Evolutionary conservation across 2,797 vertebrate species (phyloP).

Genomic region (Denticeps clupeoides): DNA sequence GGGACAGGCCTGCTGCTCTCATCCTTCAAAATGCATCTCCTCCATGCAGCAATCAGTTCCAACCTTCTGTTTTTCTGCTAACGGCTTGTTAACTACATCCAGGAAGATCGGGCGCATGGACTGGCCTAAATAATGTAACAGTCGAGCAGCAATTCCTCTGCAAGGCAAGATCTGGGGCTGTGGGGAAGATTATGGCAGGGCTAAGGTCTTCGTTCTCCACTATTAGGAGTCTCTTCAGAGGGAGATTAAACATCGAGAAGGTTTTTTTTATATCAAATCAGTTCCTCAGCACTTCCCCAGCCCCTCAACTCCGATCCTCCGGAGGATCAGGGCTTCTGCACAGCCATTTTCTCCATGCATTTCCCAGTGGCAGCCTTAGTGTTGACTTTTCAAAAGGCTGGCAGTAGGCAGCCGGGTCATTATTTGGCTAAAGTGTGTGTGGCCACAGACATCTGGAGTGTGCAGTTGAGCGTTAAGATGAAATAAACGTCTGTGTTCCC

Average conservation of each 20-base stretch:
- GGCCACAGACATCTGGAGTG: too few relatives aligned
- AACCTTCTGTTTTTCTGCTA: not conserved
- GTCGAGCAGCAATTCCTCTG: constrained; percentile 2
- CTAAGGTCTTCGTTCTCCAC: not conserved
- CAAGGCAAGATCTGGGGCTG: too few relatives aligned
- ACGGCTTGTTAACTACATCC: constrained; percentile 6
- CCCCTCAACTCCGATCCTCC: not conserved
- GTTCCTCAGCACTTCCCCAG: not conserved
- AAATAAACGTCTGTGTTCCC: too few relatives aligned
- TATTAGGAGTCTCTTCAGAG: constrained; percentile 14
- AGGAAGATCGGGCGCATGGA: constrained; percentile 4
- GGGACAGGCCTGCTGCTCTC: too few relatives aligned
- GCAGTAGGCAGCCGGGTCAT: too few relatives aligned
- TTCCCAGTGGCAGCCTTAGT: too few relatives aligned
- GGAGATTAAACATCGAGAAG: constrained; percentile 13
- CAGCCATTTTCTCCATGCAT: too few relatives aligned
- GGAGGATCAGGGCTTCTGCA: too few relatives aligned
- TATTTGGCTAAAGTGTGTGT: too few relatives aligned
- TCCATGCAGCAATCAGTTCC: not conserved
- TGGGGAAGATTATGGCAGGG: too few relatives aligned
- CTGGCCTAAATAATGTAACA: constrained; percentile 9
- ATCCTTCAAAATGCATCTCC: not conserved
- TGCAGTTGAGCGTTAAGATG: too few relatives aligned
- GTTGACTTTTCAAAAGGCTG: too few relatives aligned
- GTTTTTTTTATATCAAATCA: constrained; percentile 18